Evolutionary conservation across 2,888 invertebrate genomes (phyloP).

Genomic region (Panopea generosa): DNA sequence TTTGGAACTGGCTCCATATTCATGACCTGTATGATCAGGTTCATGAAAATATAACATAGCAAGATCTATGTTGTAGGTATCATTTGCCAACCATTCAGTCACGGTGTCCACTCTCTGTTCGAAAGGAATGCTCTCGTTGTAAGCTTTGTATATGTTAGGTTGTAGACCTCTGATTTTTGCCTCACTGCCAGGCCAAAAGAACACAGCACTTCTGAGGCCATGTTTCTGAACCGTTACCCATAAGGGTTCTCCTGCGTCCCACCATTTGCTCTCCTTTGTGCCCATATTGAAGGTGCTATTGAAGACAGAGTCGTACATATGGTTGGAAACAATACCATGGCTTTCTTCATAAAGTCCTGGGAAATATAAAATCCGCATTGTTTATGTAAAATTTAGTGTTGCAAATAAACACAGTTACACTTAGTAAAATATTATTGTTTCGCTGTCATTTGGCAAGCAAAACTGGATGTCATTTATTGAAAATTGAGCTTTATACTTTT

Average conservation of each 20-base stretch:
- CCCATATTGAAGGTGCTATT: constrained; percentile 68
- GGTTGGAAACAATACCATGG: constrained; percentile 90
- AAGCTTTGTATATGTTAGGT: constrained; percentile 82
- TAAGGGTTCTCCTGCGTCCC: constrained; percentile 79
- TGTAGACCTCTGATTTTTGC: constrained; percentile 86
- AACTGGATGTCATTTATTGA: neutral
- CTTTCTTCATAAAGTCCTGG: constrained; percentile 89
- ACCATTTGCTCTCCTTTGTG: constrained; percentile 72
- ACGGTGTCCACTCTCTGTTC: constrained; percentile 87
- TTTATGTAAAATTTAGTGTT: no score
- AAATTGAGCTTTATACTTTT: no score
- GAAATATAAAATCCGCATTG: no score
- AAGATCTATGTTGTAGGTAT: constrained; percentile 60
- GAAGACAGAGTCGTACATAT: constrained; percentile 87
- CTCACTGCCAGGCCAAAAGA: constrained; percentile 89
- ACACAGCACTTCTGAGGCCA: constrained; percentile 86
- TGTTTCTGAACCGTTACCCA: constrained; percentile 86
- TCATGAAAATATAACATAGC: constrained; percentile 77
- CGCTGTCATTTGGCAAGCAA: neutral
- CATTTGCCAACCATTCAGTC: constrained; percentile 84
- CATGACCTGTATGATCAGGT: constrained; percentile 77
- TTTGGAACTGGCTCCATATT: constrained; percentile 71
- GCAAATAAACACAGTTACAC: no score
- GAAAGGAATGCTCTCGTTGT: constrained; percentile 86
- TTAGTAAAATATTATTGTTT: no score